Conservation (phyloP, 2,888 invertebrate genomes). For the Leptinotarsa peninsularis region DNA sequence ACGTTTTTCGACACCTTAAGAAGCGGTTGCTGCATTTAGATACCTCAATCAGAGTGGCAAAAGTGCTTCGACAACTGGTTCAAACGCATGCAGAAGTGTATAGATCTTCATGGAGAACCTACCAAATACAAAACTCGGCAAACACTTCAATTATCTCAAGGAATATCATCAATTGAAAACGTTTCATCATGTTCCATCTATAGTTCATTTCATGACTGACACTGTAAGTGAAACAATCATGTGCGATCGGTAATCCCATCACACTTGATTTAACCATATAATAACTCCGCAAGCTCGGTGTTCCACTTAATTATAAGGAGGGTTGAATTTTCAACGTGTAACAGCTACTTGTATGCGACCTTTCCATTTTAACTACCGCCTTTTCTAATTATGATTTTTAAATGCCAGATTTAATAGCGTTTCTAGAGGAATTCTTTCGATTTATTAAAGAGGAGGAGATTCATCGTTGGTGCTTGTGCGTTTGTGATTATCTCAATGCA, state of each 20-base stretch:
- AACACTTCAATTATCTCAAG: not conserved
- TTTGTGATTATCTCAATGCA: not conserved
- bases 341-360: slow-evolving; percentile 43
- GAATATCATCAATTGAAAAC: not conserved
- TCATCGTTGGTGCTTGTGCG: not conserved
- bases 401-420: slow-evolving; percentile 54
- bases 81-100: too few species aligned
- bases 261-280: slow-evolving; percentile 38
- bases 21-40: too few species aligned
- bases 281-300: slow-evolving; percentile 23
- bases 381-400: slow-evolving; percentile 52
- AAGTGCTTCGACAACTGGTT: too few species aligned
- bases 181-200: not conserved
- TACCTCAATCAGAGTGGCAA: too few species aligned
- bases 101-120: too few species aligned
- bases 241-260: slow-evolving; percentile 28
- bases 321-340: slow-evolving; percentile 40
- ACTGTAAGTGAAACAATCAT: slow-evolving; percentile 30
- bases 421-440: slow-evolving; percentile 33
- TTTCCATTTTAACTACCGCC: slow-evolving; percentile 31
- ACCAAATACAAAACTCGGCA: too few species aligned
- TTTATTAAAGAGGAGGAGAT: slow-evolving; percentile 43
- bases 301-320: slow-evolving; percentile 38
- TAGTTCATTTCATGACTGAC: not conserved
- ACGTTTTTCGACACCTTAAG: too few species aligned